These are phyloP conservation scores for Cebidichthys violaceus DNA, from an alignment of 2,113 vertebrate genomes.

Conservation along the genomic window DNA sequence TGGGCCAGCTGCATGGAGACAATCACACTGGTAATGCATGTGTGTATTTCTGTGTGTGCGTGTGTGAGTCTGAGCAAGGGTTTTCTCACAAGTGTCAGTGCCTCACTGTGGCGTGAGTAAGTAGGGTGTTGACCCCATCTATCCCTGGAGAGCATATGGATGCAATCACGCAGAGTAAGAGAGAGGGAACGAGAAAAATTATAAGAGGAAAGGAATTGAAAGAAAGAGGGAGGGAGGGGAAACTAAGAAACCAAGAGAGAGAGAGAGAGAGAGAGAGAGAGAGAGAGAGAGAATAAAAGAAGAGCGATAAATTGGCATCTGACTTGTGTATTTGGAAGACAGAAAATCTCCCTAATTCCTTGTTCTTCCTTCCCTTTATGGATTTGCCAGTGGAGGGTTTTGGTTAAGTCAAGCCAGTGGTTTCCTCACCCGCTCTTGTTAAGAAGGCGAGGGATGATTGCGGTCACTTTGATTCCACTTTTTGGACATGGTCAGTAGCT, in stretches of 20 bases:
- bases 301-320: slow-evolving; percentile 68
- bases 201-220: slow-evolving; percentile 49
- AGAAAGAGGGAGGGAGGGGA: slow-evolving; percentile 35
- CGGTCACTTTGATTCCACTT: slow-evolving; percentile 69
- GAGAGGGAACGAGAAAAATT: slow-evolving; percentile 52
- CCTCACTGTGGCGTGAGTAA: slow-evolving; percentile 78
- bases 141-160: slow-evolving; percentile 82
- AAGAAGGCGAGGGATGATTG: slow-evolving; percentile 65
- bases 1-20: slow-evolving; percentile 52
- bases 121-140: slow-evolving; percentile 81
- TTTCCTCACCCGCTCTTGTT: slow-evolving; percentile 69
- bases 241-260: slow-evolving; percentile 19
- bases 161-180: slow-evolving; percentile 75
- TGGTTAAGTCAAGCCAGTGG: slow-evolving; percentile 70
- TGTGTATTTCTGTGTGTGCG: slow-evolving; percentile 2
- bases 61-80: slow-evolving; percentile 43
- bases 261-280: slow-evolving; percentile 5
- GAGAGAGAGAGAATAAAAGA: slow-evolving; percentile 52
- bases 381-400: slow-evolving; percentile 74
- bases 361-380: slow-evolving; percentile 75
- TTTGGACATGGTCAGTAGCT: slow-evolving; percentile 57
- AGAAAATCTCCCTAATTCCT: slow-evolving; percentile 79
- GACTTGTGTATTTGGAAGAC: slow-evolving; percentile 72
- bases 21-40: slow-evolving; percentile 46
- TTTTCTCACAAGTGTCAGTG: slow-evolving; percentile 82